These are phyloP conservation scores for Psittacula echo DNA, from an alignment of 2,797 vertebrate species.

Conservation along the genomic window DNA sequence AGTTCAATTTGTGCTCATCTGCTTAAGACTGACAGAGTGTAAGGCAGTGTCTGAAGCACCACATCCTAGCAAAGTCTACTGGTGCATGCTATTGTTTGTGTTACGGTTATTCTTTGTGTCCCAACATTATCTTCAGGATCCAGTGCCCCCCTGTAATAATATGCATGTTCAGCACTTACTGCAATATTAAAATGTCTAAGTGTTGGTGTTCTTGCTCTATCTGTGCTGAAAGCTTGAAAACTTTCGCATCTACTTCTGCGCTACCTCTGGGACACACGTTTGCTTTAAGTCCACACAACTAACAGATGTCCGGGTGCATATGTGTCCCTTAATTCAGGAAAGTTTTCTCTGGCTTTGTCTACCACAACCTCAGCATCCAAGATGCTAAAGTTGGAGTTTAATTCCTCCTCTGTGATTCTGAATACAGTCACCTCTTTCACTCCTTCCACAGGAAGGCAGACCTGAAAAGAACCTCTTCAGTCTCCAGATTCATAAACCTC, in stretches of 20 bases:
- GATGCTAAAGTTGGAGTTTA: background rate
- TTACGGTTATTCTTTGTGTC: background rate
- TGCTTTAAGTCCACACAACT: background rate
- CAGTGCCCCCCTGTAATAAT: background rate
- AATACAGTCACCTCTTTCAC: background rate
- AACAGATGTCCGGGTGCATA: background rate
- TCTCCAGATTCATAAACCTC: background rate
- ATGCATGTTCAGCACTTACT: background rate
- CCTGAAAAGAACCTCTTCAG: background rate
- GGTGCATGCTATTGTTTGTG: background rate
- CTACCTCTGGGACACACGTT: background rate
- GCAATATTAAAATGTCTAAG: background rate
- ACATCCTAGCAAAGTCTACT: background rate
- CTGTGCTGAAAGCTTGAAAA: background rate
- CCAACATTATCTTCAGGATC: background rate
- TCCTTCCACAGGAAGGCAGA: background rate
- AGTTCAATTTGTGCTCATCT: slow-evolving; percentile 59
- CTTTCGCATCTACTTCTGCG: background rate
- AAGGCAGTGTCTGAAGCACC: background rate
- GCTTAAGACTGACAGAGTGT: background rate
- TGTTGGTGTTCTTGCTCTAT: background rate
- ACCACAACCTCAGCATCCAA: fast-evolving
- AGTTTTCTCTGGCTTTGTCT: background rate
- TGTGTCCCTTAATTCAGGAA: background rate
- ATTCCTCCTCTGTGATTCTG: background rate